phyloP scores from a whole-genome alignment of 2,113 vertebrate species.

The Dasyurus viverrinus region DNA sequence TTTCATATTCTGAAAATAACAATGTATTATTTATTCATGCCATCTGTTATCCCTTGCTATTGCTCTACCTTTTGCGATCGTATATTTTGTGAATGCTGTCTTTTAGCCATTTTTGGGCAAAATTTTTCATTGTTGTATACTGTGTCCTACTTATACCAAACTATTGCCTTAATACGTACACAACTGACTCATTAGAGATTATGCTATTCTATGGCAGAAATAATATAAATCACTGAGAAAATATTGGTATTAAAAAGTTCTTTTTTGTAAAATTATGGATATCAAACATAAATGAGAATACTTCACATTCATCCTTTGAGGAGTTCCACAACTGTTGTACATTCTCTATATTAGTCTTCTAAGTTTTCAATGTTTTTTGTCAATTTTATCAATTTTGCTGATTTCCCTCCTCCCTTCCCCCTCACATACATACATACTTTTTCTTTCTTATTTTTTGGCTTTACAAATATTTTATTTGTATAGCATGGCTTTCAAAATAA shows the following conservation, averaged over 20 bases:
- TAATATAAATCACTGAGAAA: neutral
- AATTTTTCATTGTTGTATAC: neutral
- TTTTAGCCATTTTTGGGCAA: neutral
- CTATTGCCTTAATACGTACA: neutral
- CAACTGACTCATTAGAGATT: neutral
- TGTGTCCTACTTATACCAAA: neutral
- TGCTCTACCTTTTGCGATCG: neutral
- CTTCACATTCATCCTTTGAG: neutral
- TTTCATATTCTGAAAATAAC: neutral
- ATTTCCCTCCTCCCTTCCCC: neutral
- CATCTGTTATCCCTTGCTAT: neutral
- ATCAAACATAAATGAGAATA: neutral
- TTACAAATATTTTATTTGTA: neutral
- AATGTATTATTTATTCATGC: neutral
- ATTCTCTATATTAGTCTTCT: neutral
- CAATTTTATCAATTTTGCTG: neutral
- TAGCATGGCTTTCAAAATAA: neutral
- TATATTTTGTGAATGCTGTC: neutral
- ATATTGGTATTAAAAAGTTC: neutral
- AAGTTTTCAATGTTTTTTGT: neutral
- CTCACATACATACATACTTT: neutral
- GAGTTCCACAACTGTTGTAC: neutral
- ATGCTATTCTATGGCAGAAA: neutral
- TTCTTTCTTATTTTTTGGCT: neutral
- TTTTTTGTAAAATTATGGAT: neutral